Evolutionary conservation across 2,797 vertebrate genomes (phyloP).

Genomic region (Trematomus bernacchii): DNA sequence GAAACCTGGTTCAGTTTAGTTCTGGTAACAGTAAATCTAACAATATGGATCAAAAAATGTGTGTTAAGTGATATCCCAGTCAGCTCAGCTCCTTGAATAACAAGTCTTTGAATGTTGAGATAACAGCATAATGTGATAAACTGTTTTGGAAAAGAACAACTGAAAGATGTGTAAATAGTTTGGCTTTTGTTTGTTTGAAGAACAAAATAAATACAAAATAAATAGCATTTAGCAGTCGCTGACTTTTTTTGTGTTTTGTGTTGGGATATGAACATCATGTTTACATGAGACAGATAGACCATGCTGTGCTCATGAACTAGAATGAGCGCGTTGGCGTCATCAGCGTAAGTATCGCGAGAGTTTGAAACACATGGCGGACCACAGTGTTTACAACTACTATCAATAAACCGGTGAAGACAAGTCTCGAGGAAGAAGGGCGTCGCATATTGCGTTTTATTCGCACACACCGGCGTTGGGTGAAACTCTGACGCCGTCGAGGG

Average conservation of each 20-base stretch:
- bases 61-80: constrained; percentile 38
- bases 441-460: fast-evolving
- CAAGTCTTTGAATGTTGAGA: constrained; percentile 76
- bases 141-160: constrained; percentile 74
- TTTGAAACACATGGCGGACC: constrained; percentile 74
- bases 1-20: constrained; percentile 26
- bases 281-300: too few species aligned
- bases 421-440: constrained; percentile 3
- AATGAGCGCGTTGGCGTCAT: background rate
- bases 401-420: constrained; percentile 46
- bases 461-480: background rate
- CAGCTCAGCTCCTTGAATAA: constrained; percentile 76
- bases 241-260: background rate
- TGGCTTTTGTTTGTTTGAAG: constrained; percentile 86
- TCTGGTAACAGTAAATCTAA: constrained; percentile 7
- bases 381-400: constrained; percentile 71
- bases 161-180: constrained; percentile 85
- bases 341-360: too few species aligned
- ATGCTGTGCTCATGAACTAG: too few species aligned
- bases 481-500: background rate
- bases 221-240: constrained; percentile 75
- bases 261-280: background rate
- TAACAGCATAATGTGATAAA: constrained; percentile 71
- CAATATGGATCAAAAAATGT: background rate
- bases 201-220: constrained; percentile 85